phyloP scores from a whole-genome alignment of 2,113 vertebrate genomes.

The Benitochromis conjunctus region DNA sequence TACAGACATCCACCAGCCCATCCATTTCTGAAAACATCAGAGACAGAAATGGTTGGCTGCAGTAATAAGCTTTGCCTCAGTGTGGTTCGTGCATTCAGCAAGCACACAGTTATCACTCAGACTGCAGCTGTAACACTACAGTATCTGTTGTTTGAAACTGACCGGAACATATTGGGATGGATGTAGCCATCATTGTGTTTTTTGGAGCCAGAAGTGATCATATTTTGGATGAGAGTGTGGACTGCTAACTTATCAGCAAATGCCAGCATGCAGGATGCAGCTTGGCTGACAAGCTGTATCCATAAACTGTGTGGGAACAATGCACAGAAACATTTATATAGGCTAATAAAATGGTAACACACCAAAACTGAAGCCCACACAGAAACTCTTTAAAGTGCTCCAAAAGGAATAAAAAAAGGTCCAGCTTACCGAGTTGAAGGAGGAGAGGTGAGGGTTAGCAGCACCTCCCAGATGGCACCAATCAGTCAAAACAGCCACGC shows the following conservation, averaged over 20 bases:
- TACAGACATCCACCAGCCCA: constrained; percentile 16
- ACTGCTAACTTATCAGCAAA: neutral
- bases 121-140: neutral
- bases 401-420: neutral
- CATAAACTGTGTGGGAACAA: neutral
- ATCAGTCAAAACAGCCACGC: neutral
- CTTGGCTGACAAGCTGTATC: neutral
- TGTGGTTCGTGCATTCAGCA: neutral
- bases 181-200: neutral
- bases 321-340: neutral
- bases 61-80: neutral
- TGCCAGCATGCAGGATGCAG: neutral
- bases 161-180: neutral
- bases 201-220: neutral
- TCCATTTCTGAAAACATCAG: neutral
- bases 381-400: neutral
- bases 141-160: neutral
- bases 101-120: neutral
- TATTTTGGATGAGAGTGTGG: neutral
- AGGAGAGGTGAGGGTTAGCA: neutral
- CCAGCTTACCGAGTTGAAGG: neutral
- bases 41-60: neutral
- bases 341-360: neutral
- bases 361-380: neutral
- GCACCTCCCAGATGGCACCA: neutral